Conservation (phyloP, 64 coral and sea anemone species). For the Pocillopora verrucosa region DNA sequence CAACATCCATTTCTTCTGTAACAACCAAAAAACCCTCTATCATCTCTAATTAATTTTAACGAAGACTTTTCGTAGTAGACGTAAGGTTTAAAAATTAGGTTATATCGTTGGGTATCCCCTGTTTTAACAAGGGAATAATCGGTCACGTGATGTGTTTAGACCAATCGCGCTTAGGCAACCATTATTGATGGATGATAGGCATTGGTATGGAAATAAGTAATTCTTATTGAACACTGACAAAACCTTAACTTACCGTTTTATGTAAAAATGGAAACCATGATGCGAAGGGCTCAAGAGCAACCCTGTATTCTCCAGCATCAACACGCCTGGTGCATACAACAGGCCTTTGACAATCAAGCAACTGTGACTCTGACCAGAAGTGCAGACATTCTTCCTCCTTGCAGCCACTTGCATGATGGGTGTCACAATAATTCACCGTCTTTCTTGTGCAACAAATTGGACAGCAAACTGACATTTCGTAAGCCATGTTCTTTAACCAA, state of each 20-base stretch:
- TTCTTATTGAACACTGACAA: no score
- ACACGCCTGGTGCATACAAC: background rate
- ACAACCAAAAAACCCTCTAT: no score
- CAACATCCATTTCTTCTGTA: no score
- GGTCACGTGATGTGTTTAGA: no score
- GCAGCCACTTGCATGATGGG: background rate
- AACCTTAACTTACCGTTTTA: background rate
- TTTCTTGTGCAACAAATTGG: background rate
- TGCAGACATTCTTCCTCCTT: background rate
- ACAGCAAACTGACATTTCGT: slow-evolving; percentile 12
- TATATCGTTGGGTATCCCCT: no score
- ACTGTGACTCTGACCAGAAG: background rate
- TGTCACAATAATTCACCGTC: background rate
- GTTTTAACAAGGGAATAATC: no score
- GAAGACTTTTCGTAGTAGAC: no score
- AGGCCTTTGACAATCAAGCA: background rate
- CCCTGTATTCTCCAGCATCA: background rate
- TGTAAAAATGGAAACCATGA: background rate
- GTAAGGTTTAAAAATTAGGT: no score
- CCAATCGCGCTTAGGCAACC: no score
- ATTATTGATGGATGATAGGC: no score
- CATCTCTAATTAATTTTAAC: no score
- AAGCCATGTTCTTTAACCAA: slow-evolving; percentile 11
- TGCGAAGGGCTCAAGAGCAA: background rate
- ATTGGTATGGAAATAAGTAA: no score